Conservation (phyloP, 2,113 vertebrate species). For the Nothocercus nigrocapillus region DNA sequence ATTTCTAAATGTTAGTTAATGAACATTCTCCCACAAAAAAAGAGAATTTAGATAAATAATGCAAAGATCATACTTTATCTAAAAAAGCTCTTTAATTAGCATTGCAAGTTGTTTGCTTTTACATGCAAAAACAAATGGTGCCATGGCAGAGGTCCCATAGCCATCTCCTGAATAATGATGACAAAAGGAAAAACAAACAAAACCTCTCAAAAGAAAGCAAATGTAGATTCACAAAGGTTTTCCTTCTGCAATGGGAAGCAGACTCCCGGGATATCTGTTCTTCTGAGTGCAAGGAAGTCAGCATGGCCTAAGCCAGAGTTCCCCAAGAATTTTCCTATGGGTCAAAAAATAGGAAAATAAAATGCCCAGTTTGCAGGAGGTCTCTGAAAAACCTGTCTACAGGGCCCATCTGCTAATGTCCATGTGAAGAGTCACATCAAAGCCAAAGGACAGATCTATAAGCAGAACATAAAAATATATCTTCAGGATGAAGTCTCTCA, state of each 20-base stretch:
- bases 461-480: background rate
- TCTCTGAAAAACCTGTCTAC: background rate
- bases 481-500: background rate
- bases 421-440: accelerated
- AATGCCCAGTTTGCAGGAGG: background rate
- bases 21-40: slow-evolving; percentile 55
- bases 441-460: accelerated
- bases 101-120: slow-evolving; percentile 63
- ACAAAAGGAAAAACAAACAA: slow-evolving; percentile 65
- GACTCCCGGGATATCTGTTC: background rate
- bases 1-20: slow-evolving; percentile 75
- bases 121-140: slow-evolving; percentile 62
- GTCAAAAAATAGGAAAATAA: background rate
- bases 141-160: slow-evolving; percentile 59
- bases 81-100: slow-evolving; percentile 65
- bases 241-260: background rate
- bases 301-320: background rate
- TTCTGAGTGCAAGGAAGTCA: background rate
- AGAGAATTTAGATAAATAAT: slow-evolving; percentile 63
- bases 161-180: slow-evolving; percentile 9
- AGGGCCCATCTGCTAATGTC: background rate
- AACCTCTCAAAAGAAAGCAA: slow-evolving; percentile 42
- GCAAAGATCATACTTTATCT: slow-evolving; percentile 57
- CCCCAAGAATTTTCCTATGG: background rate
- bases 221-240: background rate